Evolutionary conservation across 2,797 vertebrate species (phyloP).

Genomic region (Karalla daura): DNA sequence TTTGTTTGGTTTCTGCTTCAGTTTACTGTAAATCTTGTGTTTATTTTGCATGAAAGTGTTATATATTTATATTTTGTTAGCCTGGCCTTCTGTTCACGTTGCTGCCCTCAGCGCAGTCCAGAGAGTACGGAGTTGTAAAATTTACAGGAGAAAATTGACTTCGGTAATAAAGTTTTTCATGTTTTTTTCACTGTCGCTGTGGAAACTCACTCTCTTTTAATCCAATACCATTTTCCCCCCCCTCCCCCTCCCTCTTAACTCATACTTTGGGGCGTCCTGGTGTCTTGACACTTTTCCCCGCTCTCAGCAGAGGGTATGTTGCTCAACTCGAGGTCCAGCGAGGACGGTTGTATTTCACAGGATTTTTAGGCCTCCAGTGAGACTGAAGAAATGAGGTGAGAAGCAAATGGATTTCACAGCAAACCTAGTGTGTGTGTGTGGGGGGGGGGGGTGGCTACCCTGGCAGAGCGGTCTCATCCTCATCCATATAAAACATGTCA

Average conservation of each 20-base stretch:
- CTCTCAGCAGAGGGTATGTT: background rate
- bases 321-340: background rate
- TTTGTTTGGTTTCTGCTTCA: conserved; percentile 6
- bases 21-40: conserved; percentile 20
- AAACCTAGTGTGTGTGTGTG: background rate
- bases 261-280: background rate
- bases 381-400: conserved; percentile 28
- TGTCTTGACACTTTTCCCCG: background rate
- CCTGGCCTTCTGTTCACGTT: conserved; percentile 13
- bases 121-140: conserved; percentile 21
- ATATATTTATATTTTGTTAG: conserved; percentile 3
- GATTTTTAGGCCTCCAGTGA: background rate
- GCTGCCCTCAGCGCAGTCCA: background rate
- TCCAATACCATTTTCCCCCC: too few relatives aligned
- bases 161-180: conserved; percentile 26
- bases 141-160: background rate
- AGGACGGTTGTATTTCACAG: background rate
- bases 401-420: background rate
- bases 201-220: conserved; percentile 1
- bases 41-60: conserved; percentile 29
- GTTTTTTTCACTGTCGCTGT: conserved; percentile 15
- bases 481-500: too few relatives aligned
- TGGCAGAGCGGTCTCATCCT: background rate
- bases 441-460: too few relatives aligned
- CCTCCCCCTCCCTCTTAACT: too few relatives aligned